Base-by-base conservation (phyloP, 2,113 vertebrate species). In the Solea senegalensis region DNA sequence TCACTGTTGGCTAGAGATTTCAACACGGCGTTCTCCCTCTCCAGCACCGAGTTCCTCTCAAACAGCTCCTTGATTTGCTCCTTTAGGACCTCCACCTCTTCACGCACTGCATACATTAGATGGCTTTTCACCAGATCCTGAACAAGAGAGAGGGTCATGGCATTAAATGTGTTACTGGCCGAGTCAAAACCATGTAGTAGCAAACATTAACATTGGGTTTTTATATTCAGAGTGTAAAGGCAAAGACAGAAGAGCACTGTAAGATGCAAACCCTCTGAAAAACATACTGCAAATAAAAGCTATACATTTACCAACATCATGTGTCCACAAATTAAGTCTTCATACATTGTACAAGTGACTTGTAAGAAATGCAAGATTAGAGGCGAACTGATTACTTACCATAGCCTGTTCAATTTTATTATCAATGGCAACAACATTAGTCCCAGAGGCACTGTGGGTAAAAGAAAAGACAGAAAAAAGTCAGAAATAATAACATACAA, bases 81-180 rank as follows among this genome's bases (percentile, higher is more conserved):
- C 94, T 98, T 99, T 91, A 99, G 89, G 85, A 99, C 97, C 95
- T 99, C 97, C 92, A 99, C 97, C 92, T 99, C 97, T 92, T 99
- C 97, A 50, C 97, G 95, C 80, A 98, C 97, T 51, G 97, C 97
- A 28, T 98, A 99, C 97, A 99, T 99, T 93, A 99, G 93, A 95
- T 99, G 97, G 95, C 97, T 99, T 95, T 99, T 98, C 91, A 99
- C 97, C 88, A 99, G 93, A 94, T 99, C 97, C 97, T 99, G 94
- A 16, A 28, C 63, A 80, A 69, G 69, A 51, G 14, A 8, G 5
- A 34, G 34, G 34, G 5, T 4, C 34, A 34, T 34, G 34, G 34
- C 3, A 4, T 34, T 34, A 3, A 34, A 34, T 34, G 34, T 34
- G 34, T 6, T 34, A 34, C 34, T 34, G 34, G 5, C 34, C 2